Percentiles rank a stretch among this genome's conserved stretches.
phyloP scores from a whole-genome alignment of 2,113 vertebrate species.

The Alligator mississippiensis region DNA sequence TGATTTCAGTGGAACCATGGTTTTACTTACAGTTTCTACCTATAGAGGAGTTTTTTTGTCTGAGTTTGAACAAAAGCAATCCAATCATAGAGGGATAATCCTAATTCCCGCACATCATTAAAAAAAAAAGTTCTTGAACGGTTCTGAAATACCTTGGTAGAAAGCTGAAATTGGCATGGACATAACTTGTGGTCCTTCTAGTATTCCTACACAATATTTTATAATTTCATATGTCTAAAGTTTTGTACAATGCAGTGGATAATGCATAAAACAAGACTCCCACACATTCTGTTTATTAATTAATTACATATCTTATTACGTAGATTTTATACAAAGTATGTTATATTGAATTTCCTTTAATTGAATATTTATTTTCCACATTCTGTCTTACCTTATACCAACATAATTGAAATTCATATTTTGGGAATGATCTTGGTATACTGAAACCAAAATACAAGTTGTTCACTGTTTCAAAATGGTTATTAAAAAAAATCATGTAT shows the following conservation, averaged over 20 bases:
- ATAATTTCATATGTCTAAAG: background rate
- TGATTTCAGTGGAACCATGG: background rate
- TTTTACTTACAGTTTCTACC: background rate
- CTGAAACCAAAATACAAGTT: conserved; percentile 12
- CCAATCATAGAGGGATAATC: background rate
- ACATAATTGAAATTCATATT: background rate
- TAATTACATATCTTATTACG: background rate
- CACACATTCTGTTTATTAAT: background rate
- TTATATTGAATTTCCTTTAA: background rate
- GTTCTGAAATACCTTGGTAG: background rate
- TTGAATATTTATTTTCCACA: background rate
- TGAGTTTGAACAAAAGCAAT: background rate
- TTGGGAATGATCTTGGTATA: background rate
- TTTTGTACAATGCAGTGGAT: background rate
- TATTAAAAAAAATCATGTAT: conserved; percentile 26
- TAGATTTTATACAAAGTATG: background rate
- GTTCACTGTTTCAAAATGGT: conserved; percentile 1
- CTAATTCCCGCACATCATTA: background rate
- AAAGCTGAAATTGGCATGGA: background rate
- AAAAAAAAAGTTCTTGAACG: background rate
- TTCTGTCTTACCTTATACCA: conserved; percentile 7
- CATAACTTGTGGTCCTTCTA: background rate
- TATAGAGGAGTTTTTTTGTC: background rate
- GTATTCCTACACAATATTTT: background rate
- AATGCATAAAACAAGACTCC: background rate